A percentile compares a stretch with the other conserved stretches of the same genome.
Conservation (phyloP, 2,888 invertebrate genomes). For the Cheilosia vernalis region DNA sequence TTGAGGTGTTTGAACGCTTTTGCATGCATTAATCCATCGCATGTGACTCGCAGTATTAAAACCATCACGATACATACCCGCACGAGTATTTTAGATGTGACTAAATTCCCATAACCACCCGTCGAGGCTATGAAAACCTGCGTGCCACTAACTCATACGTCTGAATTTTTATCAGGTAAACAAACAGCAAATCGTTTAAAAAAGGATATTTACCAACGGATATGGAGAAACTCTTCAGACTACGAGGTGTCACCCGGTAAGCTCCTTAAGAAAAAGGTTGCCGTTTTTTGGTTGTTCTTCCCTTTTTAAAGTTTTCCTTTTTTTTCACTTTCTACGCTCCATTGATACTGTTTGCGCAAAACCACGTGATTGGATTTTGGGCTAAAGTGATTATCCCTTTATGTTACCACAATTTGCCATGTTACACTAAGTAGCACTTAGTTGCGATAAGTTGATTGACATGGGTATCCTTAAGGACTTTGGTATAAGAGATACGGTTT, state of each 20-base stretch:
- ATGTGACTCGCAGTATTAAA: slow-evolving; percentile 8
- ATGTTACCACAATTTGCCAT: background rate
- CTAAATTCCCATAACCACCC: background rate
- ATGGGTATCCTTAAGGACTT: background rate
- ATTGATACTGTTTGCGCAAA: background rate
- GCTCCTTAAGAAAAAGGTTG: slow-evolving; percentile 4
- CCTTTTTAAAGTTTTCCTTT: background rate
- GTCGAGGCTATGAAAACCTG: background rate
- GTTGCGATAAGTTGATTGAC: slow-evolving; percentile 14
- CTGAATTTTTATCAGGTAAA: slow-evolving; percentile 33
- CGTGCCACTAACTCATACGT: slow-evolving; percentile 15
- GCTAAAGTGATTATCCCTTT: slow-evolving; percentile 28
- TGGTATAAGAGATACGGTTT: slow-evolving; percentile 10
- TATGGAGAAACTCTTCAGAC: slow-evolving; percentile 14
- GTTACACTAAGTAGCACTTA: slow-evolving; percentile 7
- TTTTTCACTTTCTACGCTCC: background rate
- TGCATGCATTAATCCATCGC: slow-evolving; percentile 20
- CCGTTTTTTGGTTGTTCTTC: background rate
- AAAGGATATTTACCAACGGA: slow-evolving; percentile 39
- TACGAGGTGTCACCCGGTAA: background rate
- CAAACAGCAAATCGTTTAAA: slow-evolving; percentile 22
- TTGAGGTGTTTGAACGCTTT: slow-evolving; percentile 10
- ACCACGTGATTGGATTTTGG: slow-evolving; percentile 33
- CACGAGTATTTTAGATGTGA: background rate
- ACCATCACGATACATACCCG: background rate